Percentiles rank a stretch among this genome's conserved stretches.
Evolutionary conservation across 2,888 invertebrate genomes (phyloP).

Genomic region (Dryococelus australis): DNA sequence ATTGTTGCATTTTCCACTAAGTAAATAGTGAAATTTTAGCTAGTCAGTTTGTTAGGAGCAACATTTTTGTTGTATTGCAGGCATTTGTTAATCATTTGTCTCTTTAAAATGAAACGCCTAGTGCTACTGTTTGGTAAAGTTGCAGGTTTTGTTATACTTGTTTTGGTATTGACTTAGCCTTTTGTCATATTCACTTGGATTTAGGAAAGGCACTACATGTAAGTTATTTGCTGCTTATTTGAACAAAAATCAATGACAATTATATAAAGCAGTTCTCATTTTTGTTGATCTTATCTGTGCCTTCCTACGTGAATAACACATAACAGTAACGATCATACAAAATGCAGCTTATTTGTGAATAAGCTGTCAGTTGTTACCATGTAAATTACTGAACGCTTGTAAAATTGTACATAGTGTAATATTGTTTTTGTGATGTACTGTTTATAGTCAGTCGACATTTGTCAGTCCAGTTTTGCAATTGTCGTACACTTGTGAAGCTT

Average conservation of each 20-base stretch:
- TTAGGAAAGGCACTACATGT: not conserved
- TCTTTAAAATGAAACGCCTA: not conserved
- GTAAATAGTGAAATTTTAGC: too few relatives aligned
- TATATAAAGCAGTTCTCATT: not conserved
- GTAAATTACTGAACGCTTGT: conserved; percentile 23
- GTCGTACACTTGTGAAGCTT: not conserved
- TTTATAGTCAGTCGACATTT: not conserved
- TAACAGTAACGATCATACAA: not conserved
- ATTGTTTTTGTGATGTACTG: conserved; percentile 18
- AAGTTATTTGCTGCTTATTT: not conserved
- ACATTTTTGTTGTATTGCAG: not conserved
- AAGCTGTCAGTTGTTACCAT: conserved; percentile 21
- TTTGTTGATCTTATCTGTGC: conserved; percentile 22
- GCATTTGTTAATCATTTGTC: not conserved
- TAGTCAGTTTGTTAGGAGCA: not conserved
- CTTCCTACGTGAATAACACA: conserved; percentile 7
- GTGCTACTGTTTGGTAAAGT: not conserved
- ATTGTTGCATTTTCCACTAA: not conserved
- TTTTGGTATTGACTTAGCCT: not conserved
- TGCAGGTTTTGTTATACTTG: not conserved
- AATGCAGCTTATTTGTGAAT: not conserved
- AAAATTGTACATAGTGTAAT: conserved; percentile 20
- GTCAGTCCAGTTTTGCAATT: conserved; percentile 8
- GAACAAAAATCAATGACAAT: not conserved
- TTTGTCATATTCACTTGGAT: not conserved